A percentile compares a stretch with the other conserved stretches of the same genome.
phyloP scores from a whole-genome alignment of 2,797 vertebrate genomes.

The Paedocypris micromegethes region DNA sequence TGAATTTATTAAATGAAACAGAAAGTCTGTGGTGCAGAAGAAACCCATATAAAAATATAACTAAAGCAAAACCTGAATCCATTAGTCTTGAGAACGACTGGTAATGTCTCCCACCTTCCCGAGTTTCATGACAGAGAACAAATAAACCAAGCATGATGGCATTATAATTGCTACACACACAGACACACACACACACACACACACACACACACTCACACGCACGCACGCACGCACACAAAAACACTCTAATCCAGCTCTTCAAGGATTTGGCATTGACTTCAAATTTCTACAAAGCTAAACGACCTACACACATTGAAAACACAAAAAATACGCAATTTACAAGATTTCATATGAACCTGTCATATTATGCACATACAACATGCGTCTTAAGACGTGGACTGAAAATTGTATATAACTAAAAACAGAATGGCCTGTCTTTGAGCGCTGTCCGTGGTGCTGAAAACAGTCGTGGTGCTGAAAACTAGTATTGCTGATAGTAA shows the following conservation, averaged over 20 bases:
- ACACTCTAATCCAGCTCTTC: not conserved
- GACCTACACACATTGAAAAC: no score
- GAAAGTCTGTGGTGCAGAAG: no score
- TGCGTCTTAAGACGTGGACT: not conserved
- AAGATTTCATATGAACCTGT: no score
- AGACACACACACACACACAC: not conserved
- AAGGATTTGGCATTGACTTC: no score
- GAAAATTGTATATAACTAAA: not conserved
- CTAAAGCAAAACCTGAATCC: not conserved
- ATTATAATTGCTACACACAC: not conserved
- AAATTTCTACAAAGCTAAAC: no score
- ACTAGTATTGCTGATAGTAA: not conserved
- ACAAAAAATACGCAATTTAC: no score
- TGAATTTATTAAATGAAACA: no score
- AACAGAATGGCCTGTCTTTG: not conserved
- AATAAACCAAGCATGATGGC: not conserved
- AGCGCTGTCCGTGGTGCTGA: constrained; percentile 25
- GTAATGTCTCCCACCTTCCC: not conserved
- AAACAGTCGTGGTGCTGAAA: not conserved
- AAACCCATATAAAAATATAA: not conserved
- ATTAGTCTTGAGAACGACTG: constrained; percentile 1
- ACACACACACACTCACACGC: constrained; percentile 4
- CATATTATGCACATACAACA: not conserved
- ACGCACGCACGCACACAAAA: not conserved
- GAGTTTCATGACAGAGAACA: not conserved